These are phyloP conservation scores for Anas bernieri DNA, from an alignment of 2,797 vertebrate genomes.

Conservation along the genomic window DNA sequence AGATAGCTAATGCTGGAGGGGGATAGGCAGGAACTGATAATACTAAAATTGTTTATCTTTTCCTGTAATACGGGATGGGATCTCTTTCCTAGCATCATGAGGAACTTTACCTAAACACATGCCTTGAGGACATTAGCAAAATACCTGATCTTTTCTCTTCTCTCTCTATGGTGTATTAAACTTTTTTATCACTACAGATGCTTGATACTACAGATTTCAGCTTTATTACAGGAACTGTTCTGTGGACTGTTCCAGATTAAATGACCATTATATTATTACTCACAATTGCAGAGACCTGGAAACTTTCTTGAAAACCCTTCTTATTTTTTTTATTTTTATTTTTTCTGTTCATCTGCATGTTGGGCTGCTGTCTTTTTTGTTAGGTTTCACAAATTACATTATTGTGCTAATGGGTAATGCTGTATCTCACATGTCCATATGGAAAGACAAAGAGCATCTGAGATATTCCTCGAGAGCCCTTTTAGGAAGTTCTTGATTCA, in stretches of 20 bases:
- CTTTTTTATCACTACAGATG: background rate
- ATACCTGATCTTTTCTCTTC: background rate
- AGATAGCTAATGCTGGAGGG: background rate
- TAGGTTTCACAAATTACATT: background rate
- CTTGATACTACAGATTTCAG: background rate
- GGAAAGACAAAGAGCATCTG: background rate
- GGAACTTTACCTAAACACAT: background rate
- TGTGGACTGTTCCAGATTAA: background rate
- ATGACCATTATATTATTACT: background rate
- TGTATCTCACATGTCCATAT: background rate
- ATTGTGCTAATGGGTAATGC: background rate
- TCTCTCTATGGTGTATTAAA: background rate
- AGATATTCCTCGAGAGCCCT: background rate
- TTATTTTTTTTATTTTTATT: background rate
- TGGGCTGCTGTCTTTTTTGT: background rate
- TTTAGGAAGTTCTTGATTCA: background rate
- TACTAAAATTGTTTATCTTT: background rate
- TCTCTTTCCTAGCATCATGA: background rate
- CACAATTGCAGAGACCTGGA: fast-evolving
- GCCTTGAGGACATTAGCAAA: background rate
- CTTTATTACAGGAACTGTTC: background rate
- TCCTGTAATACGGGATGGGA: background rate
- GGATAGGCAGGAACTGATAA: background rate
- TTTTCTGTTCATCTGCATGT: background rate
- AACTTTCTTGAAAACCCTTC: background rate